A percentile compares a stretch with the other conserved stretches of the same genome.
Evolutionary conservation across 2,113 vertebrate species (phyloP).

Genomic region (Pluvialis apricaria): DNA sequence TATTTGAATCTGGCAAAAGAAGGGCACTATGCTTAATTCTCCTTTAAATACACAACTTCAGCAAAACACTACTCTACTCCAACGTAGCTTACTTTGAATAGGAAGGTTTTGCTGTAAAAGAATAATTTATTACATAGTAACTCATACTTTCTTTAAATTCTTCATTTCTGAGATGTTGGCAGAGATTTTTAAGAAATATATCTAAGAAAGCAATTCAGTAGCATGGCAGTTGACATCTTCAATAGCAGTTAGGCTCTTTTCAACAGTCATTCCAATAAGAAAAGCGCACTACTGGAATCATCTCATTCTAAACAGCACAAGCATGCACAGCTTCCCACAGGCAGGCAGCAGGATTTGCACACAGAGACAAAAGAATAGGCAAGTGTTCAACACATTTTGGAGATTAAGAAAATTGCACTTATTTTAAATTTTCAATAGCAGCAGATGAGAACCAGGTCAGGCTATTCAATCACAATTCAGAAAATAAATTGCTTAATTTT

Average conservation of each 20-base stretch:
- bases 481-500: slow-evolving; percentile 46
- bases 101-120: not conserved
- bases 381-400: slow-evolving; percentile 12
- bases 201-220: not conserved
- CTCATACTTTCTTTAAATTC: not conserved
- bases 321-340: not conserved
- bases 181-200: not conserved
- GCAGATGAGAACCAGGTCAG: slow-evolving; percentile 13
- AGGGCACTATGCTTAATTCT: not conserved
- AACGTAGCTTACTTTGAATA: not conserved
- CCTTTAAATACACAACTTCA: not conserved
- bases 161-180: not conserved
- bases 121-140: not conserved
- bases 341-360: slow-evolving; percentile 5
- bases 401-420: not conserved
- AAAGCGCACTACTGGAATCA: not conserved
- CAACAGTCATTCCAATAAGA: not conserved
- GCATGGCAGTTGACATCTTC: not conserved
- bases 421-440: slow-evolving; percentile 37
- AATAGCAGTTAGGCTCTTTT: not conserved
- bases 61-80: not conserved
- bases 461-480: slow-evolving; percentile 13
- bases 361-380: not conserved
- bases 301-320: not conserved
- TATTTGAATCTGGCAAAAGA: not conserved